Base-by-base conservation (phyloP, 2,797 vertebrate genomes). In the Tinamus major region DNA sequence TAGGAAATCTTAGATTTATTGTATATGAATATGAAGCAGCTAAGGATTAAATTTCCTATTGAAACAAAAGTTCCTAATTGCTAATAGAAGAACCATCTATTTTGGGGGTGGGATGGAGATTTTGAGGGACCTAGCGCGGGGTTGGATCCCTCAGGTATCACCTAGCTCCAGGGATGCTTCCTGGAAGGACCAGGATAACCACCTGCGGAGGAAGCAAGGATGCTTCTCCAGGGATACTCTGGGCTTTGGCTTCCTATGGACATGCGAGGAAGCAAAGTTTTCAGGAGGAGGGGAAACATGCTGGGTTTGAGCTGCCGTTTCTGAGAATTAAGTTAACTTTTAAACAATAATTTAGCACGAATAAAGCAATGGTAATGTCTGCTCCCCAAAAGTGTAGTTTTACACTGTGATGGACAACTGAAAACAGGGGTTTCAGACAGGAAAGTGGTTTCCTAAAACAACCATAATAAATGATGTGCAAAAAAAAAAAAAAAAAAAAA, bases 221-320 rank as follows among this genome's bases (percentile, higher is more conserved):
- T 74, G 4, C 4, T 55, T 68, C 37, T 27, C 41, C 51, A 72
- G 39, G 13, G 64, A 42, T 2, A 5, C 1, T 33, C 8, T 53
- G 11, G 3, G 20, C 33, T 61, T 61, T 35, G 13, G 18, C 27
- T 20, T 70, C 69, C 59, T 14, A 59, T 6, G 44, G 19, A 51
- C 76, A 49, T 2, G 6, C 1, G 27, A 5, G 51, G 12, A 3
- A 9, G 23, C 1, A 1, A 33, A 19, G 6, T 27, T 48, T 67
- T 26, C 14, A 31, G 53, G 53, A 41, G 17, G 27, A 71, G 10
- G 19, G 17, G 24, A 8, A 65, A 65, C 15, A 6, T 1, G 35
- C 72, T 1, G 17, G 13, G 10, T 68, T 31, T 68, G 53, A 68
- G 63, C 29, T 42, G 23, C 48, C 39, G 3, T 13, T 62, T n/a